These are phyloP conservation scores for Aleadryas rufinucha DNA, from an alignment of 2,113 vertebrate species.

Conservation along the genomic window DNA sequence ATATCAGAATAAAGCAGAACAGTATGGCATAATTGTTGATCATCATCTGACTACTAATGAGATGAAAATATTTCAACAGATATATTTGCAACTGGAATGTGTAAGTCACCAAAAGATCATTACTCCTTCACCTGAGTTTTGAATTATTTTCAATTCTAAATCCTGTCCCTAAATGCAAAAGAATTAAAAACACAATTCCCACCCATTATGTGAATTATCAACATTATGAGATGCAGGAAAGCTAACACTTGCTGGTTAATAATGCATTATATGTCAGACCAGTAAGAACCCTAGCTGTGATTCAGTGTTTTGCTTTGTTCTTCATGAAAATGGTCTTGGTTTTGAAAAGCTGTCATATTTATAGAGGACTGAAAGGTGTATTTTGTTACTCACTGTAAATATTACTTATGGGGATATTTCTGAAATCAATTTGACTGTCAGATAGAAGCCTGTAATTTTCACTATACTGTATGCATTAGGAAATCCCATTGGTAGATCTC, in stretches of 20 bases:
- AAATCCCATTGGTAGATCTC: neutral
- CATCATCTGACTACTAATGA: neutral
- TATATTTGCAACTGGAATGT: neutral
- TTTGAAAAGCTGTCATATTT: slow-evolving; percentile 26
- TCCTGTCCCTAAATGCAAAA: neutral
- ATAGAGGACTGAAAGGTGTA: neutral
- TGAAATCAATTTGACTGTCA: neutral
- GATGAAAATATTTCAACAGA: neutral
- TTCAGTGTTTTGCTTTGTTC: neutral
- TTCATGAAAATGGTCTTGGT: neutral
- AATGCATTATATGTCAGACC: neutral
- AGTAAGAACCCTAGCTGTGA: neutral
- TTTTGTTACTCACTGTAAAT: slow-evolving; percentile 20
- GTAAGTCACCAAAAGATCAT: neutral
- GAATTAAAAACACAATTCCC: neutral
- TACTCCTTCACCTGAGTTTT: neutral
- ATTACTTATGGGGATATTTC: neutral
- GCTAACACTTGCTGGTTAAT: neutral
- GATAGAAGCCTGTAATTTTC: neutral
- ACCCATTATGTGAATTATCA: neutral
- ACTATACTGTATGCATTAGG: neutral
- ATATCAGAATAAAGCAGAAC: neutral
- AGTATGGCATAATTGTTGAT: neutral
- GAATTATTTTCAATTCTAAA: neutral
- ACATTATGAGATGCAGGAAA: neutral